A percentile compares a stretch with the other conserved stretches of the same genome.
phyloP scores from a whole-genome alignment of 2,888 invertebrate species.

The Schizotus pectinicornis region DNA sequence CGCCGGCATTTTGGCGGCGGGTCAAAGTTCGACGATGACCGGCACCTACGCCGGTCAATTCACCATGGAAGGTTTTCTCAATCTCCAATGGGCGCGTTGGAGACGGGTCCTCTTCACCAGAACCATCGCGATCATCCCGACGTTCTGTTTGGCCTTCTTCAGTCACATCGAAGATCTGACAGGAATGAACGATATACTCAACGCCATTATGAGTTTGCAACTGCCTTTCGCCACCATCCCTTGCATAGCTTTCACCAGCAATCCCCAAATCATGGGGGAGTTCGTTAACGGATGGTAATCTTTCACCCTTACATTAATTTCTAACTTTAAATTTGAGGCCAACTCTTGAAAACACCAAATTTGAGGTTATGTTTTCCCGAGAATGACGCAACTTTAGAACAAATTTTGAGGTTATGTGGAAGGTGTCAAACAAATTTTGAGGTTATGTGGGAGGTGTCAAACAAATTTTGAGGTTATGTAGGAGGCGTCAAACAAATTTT shows the following conservation, averaged over 20 bases:
- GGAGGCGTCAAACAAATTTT: too few relatives aligned
- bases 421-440: too few relatives aligned
- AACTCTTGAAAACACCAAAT: background rate
- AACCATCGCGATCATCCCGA: slow-evolving; percentile 78
- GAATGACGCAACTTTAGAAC: too few relatives aligned
- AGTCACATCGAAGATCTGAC: slow-evolving; percentile 73
- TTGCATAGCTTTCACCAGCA: slow-evolving; percentile 84
- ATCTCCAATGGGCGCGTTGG: slow-evolving; percentile 86
- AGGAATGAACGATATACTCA: slow-evolving; percentile 83
- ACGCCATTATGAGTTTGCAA: slow-evolving; percentile 86
- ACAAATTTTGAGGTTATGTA: too few relatives aligned
- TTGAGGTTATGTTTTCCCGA: background rate
- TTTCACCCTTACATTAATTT: too few relatives aligned
- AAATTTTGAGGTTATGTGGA: too few relatives aligned
- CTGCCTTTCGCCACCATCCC: slow-evolving; percentile 88
- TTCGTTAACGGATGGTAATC: slow-evolving; percentile 80
- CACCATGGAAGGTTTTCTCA: slow-evolving; percentile 87
- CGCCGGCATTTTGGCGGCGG: slow-evolving; percentile 80
- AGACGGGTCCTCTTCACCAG: slow-evolving; percentile 84
- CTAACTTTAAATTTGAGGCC: background rate
- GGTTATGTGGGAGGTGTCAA: too few relatives aligned
- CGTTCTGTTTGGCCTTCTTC: slow-evolving; percentile 73
- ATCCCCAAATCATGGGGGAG: slow-evolving; percentile 79
- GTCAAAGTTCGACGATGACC: slow-evolving; percentile 85
- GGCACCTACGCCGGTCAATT: slow-evolving; percentile 89